phyloP scores from a whole-genome alignment of 2,113 vertebrate genomes.

The Xenopus borealis region DNA sequence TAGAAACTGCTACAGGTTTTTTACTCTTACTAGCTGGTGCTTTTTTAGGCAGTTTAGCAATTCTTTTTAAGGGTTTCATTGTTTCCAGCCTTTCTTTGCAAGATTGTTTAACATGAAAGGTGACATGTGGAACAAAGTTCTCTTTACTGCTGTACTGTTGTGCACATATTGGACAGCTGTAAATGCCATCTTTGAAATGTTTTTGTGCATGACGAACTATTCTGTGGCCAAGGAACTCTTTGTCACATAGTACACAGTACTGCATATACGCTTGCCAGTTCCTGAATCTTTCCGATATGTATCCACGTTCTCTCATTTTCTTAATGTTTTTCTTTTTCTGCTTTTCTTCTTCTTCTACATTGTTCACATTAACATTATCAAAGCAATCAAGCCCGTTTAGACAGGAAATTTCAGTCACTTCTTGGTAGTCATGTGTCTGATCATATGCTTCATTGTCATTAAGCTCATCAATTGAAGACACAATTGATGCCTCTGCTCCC shows the following conservation, averaged over 20 bases:
- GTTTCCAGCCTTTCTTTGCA: slow-evolving; percentile 90
- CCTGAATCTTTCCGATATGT: slow-evolving; percentile 88
- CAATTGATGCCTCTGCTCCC: slow-evolving; percentile 95
- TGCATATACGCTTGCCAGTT: slow-evolving; percentile 99
- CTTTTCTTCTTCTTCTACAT: slow-evolving; percentile 72
- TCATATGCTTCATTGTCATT: slow-evolving; percentile 89
- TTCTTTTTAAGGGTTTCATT: slow-evolving; percentile 83
- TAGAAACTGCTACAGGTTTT: slow-evolving; percentile 69
- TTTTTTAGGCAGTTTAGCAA: slow-evolving; percentile 75
- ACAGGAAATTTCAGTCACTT: slow-evolving; percentile 64
- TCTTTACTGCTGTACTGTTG: slow-evolving; percentile 90
- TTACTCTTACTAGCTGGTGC: slow-evolving; percentile 62
- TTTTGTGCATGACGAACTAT: slow-evolving; percentile 95
- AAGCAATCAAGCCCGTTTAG: slow-evolving; percentile 71
- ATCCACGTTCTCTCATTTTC: slow-evolving; percentile 85
- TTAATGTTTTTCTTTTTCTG: slow-evolving; percentile 89
- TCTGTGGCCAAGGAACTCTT: slow-evolving; percentile 93
- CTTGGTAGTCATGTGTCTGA: slow-evolving; percentile 72
- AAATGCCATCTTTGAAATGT: slow-evolving; percentile 83
- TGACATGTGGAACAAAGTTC: slow-evolving; percentile 88
- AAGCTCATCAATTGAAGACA: slow-evolving; percentile 92
- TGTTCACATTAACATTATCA: slow-evolving; percentile 71
- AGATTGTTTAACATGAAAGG: slow-evolving; percentile 91
- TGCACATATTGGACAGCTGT: slow-evolving; percentile 92
- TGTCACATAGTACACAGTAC: slow-evolving; percentile 95